Evolutionary conservation across 2,888 invertebrate species (phyloP), one percentile per base, ranked within the genome.

Genomic region (Parnassius orleans): DNA sequence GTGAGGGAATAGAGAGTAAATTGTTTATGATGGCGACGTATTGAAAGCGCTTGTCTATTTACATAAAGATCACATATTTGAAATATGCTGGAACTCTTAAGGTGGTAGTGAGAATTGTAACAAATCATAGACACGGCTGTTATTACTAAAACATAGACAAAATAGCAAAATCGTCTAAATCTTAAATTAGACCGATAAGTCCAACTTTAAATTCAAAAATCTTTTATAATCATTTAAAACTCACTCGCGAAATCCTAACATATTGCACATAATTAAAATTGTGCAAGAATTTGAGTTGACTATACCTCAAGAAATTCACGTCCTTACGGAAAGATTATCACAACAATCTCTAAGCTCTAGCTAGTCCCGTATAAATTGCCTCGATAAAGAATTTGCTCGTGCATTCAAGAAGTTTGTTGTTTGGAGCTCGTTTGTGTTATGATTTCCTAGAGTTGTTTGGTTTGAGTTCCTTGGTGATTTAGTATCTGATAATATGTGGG

Each of bases 321-420:
- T 54, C 56, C 56, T 52, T 42, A 47, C 47, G 42, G 47, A 57
- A 61, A 57, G 57, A 61, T 61, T 57, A 61, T 51, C 57, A 57
- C 61, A 61, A 53, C 61, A 57, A 61, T 57, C 42, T 61, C 54
- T 43, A 48, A 54, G 53, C 60, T 24, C n/a, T 47, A 46, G 47
- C 56, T 14, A 52, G 24, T 48, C 52, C 47, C 61, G 61, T 47
- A 44, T 70, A 77, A 79, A 78, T 77, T 77, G 77, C 72, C 72
- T 70, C 68, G 71, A 74, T 76, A 77, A 78, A 78, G 67, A 64
- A 62, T 57, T 61, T 71, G 70, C 65, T 71, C 70, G 74, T 72
- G 74, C 75, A 72, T 77, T 76, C 71, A 73, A 72, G 68, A 68
- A 75, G 75, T 74, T 71, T 63, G 72, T 51, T 55, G 53, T 53